phyloP scores from a whole-genome alignment of 2,888 invertebrate species.

The Caradrina clavipalpis region DNA sequence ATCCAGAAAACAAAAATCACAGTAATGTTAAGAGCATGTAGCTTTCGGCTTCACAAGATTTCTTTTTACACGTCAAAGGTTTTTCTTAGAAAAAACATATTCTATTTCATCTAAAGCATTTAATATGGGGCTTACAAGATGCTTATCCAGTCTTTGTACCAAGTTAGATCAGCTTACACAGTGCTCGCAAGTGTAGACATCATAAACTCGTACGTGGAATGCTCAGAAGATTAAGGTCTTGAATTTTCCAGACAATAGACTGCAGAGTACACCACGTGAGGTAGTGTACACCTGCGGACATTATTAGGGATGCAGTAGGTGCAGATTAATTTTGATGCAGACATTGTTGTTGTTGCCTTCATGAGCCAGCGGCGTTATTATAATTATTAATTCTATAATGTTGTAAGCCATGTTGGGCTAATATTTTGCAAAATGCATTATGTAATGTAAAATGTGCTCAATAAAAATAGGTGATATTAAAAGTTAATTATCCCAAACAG shows the following conservation, averaged over 20 bases:
- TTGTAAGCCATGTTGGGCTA: not conserved
- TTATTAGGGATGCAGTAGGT: constrained; percentile 27
- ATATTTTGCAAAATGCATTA: not conserved
- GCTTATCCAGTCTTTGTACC: constrained; percentile 51
- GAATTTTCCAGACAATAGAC: constrained; percentile 70
- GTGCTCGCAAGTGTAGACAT: constrained; percentile 59
- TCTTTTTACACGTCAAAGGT: not conserved
- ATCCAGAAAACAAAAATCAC: too few relatives aligned
- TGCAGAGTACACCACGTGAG: constrained; percentile 53
- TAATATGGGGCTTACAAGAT: constrained; percentile 43
- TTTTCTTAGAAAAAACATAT: constrained; percentile 18
- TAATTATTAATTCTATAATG: not conserved
- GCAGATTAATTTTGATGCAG: constrained; percentile 11
- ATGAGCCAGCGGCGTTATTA: not conserved
- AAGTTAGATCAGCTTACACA: constrained; percentile 57
- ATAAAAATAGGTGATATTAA: too few relatives aligned
- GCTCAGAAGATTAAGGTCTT: constrained; percentile 67
- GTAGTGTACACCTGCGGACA: constrained; percentile 51
- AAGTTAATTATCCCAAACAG: too few relatives aligned
- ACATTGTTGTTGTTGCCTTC: not conserved
- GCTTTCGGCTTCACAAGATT: too few relatives aligned
- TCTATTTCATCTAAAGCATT: constrained; percentile 25
- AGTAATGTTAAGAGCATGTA: too few relatives aligned
- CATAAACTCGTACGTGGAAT: constrained; percentile 64
- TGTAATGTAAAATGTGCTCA: too few relatives aligned